These are phyloP conservation scores for Neoascia interrupta DNA, from an alignment of 2,888 invertebrate genomes.

Conservation along the genomic window DNA sequence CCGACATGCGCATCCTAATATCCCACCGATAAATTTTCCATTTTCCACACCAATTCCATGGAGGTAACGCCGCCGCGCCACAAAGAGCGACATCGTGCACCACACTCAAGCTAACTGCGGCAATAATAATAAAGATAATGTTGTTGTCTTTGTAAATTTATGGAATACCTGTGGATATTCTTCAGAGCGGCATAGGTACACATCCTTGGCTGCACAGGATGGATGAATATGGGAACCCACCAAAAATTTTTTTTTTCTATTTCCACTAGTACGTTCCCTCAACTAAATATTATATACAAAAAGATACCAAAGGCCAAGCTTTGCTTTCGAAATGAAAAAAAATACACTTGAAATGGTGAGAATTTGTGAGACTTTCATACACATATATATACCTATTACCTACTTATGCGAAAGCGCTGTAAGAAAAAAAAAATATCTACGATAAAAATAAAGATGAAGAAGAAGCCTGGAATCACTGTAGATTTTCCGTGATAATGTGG, in stretches of 20 bases:
- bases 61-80: no score
- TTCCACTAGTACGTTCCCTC: no score
- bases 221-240: not conserved
- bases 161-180: constrained; percentile 68
- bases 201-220: constrained; percentile 2
- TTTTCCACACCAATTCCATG: no score
- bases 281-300: no score
- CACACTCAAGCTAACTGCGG: constrained; percentile 58
- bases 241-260: constrained; percentile 17
- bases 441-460: constrained; percentile 7
- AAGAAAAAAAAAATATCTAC: constrained; percentile 38
- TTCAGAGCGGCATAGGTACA: constrained; percentile 8
- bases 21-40: constrained; percentile 34
- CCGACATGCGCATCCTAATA: constrained; percentile 63
- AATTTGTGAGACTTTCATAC: constrained; percentile 71
- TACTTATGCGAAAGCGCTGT: not conserved
- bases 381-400: not conserved
- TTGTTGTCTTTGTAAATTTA: constrained; percentile 66
- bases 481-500: constrained; percentile 72
- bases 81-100: constrained; percentile 14
- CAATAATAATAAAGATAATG: constrained; percentile 65
- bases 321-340: constrained; percentile 29
- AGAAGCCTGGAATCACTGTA: constrained; percentile 69
- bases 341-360: constrained; percentile 68
- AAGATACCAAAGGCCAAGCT: constrained; percentile 32